phyloP scores from a whole-genome alignment of 2,113 vertebrate species.

The Aegotheles bennettii region DNA sequence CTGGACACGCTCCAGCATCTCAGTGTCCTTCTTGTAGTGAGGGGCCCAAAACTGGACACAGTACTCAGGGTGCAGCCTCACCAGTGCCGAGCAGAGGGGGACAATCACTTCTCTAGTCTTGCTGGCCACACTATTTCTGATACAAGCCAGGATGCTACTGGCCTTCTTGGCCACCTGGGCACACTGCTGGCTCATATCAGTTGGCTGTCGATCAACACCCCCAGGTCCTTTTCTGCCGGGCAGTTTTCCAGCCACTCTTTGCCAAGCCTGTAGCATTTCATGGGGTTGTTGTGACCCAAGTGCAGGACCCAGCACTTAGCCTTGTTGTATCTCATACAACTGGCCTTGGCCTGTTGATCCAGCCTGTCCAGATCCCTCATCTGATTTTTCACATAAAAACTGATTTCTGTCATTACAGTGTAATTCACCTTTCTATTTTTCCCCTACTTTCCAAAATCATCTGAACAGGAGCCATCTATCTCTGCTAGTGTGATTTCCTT shows the following conservation, averaged over 20 bases:
- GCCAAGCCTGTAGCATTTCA: not conserved
- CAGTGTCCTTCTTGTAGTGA: not conserved
- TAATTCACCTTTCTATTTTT: slow-evolving; percentile 6
- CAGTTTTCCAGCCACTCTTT: not conserved
- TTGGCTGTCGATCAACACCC: not conserved
- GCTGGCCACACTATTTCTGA: not conserved
- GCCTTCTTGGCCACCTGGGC: not conserved
- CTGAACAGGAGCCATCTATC: not conserved
- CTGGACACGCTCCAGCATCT: not conserved
- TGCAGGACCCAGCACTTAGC: not conserved
- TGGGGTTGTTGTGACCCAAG: not conserved
- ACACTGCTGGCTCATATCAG: not conserved
- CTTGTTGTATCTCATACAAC: not conserved
- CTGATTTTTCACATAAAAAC: slow-evolving; percentile 15
- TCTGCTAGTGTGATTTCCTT: not conserved
- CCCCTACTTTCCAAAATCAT: slow-evolving; percentile 2
- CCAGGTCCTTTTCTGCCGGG: not conserved
- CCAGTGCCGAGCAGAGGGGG: not conserved
- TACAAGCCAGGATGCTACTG: not conserved
- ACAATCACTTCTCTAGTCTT: not conserved
- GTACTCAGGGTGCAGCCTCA: not conserved
- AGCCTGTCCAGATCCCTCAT: not conserved
- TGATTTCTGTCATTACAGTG: not conserved
- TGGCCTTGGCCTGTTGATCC: not conserved
- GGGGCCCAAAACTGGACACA: too few species aligned